These are phyloP conservation scores for Crotalus helleri DNA, from an alignment of 2,113 vertebrate species.

Conservation along the genomic window DNA sequence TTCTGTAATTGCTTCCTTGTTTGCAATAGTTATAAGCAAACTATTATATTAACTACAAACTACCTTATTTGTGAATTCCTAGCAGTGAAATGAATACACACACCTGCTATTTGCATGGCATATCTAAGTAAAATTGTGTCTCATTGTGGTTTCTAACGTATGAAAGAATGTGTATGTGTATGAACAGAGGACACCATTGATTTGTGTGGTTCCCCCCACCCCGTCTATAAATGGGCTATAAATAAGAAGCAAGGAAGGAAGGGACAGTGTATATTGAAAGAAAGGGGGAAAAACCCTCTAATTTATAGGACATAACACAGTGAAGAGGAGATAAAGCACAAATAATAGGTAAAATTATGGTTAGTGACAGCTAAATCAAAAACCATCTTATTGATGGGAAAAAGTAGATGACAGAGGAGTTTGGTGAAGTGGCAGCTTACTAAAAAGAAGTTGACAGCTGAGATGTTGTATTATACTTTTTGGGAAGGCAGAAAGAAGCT, in stretches of 20 bases:
- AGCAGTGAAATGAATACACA: not conserved
- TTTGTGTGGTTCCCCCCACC: not conserved
- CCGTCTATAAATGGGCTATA: not conserved
- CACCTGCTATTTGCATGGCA: not conserved
- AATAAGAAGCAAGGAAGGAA: not conserved
- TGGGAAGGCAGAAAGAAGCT: not conserved
- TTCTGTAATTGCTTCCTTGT: not conserved
- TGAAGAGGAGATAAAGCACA: not conserved
- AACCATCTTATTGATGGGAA: not conserved
- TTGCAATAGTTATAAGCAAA: not conserved
- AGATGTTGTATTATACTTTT: not conserved
- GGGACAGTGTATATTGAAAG: not conserved
- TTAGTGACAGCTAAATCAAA: constrained; percentile 2
- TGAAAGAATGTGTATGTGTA: not conserved
- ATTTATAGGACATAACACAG: not conserved
- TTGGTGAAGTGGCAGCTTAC: not conserved
- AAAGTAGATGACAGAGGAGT: not conserved
- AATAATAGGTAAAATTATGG: constrained; percentile 14
- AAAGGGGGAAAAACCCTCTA: not conserved
- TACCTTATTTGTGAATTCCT: not conserved
- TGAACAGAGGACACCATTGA: not conserved
- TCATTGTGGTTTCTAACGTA: not conserved
- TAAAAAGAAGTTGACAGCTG: not conserved
- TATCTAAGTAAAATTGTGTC: not conserved
- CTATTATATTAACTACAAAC: not conserved